Base-by-base conservation (phyloP, 2,113 vertebrate genomes). In the Myiozetetes cayanensis region DNA sequence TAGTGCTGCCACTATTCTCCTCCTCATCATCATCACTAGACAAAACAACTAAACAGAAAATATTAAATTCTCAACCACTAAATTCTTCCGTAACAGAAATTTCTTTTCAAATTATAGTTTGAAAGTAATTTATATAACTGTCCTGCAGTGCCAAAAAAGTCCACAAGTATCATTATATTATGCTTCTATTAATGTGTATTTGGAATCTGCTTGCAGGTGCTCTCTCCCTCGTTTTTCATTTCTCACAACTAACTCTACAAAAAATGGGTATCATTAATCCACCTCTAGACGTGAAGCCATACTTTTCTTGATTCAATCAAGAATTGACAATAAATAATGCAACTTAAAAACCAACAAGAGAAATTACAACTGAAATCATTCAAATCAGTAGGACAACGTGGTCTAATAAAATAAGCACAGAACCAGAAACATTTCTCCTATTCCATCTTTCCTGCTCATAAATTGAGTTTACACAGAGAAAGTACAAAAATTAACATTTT, bases 21-120 rank as follows among this genome's bases (percentile, higher is more conserved):
- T 99, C 98, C 0, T 98, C 98, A n/a, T 99, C 99, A 74, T 99
- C 98, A 93, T 98, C 98, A 82, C 99, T 99, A 96, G 99, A 99
- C 94, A 99, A 98, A 93, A 99, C 98, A 93, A 99, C 99, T 99
- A 97, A 41, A 96, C 97, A 88, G 73, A 96, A 98, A 96, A 97
- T 66, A 81, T 65, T 89, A 95, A 92, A 94, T 84, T 88, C 94
- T 96, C 90, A 97, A 86, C 58, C 77, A 75, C 94, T 97, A 96
- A 43, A 79, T 71, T 95, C 72, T 85, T 79, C 49, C 85, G 41
- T 70, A 87, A 95, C 49, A 97, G 67, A 75, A 85, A 67, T 79
- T 89, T 91, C 4, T 91, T 85, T 87, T 72, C 53, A 95, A 93
- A 59, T 33, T 91, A 74, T 16, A 53, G 33, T 17, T 96, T 83